Evolutionary conservation across 2,797 vertebrate genomes (phyloP).

Genomic region (Karalla daura): DNA sequence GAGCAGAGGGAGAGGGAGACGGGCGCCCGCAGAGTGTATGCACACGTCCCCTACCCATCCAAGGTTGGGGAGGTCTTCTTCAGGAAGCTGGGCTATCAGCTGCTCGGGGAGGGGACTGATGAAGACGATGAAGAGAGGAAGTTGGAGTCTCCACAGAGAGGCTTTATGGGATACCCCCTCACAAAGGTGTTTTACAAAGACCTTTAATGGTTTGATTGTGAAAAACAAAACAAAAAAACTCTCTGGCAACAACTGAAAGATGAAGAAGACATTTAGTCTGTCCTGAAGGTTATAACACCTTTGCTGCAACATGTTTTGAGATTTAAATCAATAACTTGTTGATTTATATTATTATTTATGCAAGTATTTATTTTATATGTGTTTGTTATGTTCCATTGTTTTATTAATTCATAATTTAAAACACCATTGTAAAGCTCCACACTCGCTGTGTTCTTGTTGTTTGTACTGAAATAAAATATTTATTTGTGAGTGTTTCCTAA

Average conservation of each 20-base stretch:
- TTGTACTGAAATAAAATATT: constrained; percentile 46
- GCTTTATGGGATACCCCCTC: constrained; percentile 87
- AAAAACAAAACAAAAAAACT: not conserved
- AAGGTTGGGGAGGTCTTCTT: constrained; percentile 86
- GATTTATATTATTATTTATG: constrained; percentile 67
- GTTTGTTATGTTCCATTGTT: constrained; percentile 20
- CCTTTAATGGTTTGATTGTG: constrained; percentile 68
- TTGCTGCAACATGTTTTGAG: constrained; percentile 10
- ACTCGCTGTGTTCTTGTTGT: constrained; percentile 2
- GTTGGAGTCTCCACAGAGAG: constrained; percentile 77
- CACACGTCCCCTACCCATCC: constrained; percentile 86
- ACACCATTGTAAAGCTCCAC: not conserved
- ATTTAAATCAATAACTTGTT: constrained; percentile 38
- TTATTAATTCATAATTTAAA: not conserved
- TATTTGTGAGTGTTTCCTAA: constrained; percentile 33
- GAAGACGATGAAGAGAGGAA: constrained; percentile 69
- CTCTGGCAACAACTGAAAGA: too few species aligned
- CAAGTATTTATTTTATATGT: constrained; percentile 59
- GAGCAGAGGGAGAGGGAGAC: constrained; percentile 81
- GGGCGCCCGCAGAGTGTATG: constrained; percentile 80
- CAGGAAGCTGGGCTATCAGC: constrained; percentile 86
- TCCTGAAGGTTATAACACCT: constrained; percentile 4
- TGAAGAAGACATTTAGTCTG: constrained; percentile 7
- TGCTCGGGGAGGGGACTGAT: constrained; percentile 73
- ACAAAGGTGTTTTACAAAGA: constrained; percentile 90